Base-by-base conservation (phyloP, 2,888 invertebrate genomes). In the Sylvicola cinctus region DNA sequence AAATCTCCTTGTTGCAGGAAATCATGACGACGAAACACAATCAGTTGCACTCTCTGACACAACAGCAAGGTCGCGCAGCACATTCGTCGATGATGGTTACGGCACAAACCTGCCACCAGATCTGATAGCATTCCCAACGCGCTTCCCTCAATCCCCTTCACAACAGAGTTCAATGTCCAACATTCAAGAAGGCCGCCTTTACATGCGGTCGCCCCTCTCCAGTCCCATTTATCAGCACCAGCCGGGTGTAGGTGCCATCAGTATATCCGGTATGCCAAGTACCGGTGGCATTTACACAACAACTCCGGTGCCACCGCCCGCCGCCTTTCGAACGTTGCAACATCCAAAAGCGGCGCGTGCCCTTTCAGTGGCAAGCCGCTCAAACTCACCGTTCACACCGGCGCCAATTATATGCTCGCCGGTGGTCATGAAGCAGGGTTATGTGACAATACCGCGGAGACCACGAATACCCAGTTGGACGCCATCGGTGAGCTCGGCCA, bases 401-500 rank as follows among this genome's bases (percentile, higher is more conserved):
- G 68, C 71, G 6, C 72, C 76, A 17, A 68, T 76, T 5, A 63
- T 77, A 28, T 69, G 72, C 16, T 74, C 75, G 4, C 54, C 57
- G 4, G 53, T 57, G 15, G 49, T 58, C 3, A 52, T 58, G 53
- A 66, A 77, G 41, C 78, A 78, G 50, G 84, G 83, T 10, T 85
- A 84, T 52, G 83, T 84, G 29, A 85, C 85, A 12, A 83, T 87
- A 39, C 85, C 85, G 0, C 65, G 85, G 43, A 65, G 83, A 46
- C 84, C 83, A 0, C 63, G 85, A 40, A 78, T 80, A 1, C 78
- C 79, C 2, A 80, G 80, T 48, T 84, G 84, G 79, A 75, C 71
- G 39, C 76, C 53, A 53, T 74, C 65, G 55, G 71, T 54, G 46
- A 73, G 52, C 48, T 68, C 58, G 36, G 58, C 58, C 17, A 61